phyloP scores from a whole-genome alignment of 2,113 vertebrate species.

The Cebidichthys violaceus region DNA sequence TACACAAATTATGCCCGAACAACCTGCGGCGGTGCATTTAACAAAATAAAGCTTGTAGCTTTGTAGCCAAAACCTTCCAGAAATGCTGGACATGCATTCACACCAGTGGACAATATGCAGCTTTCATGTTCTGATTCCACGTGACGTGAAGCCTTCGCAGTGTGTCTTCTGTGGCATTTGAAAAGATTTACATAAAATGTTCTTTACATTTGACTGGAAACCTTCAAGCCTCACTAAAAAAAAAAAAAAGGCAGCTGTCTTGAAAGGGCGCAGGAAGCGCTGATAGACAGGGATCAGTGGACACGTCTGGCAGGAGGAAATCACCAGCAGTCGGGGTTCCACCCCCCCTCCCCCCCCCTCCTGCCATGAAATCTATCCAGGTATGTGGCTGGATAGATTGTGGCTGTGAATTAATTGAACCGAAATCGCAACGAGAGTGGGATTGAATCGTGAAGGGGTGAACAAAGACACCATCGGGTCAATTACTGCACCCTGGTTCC shows the following conservation, averaged over 20 bases:
- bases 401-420: constrained; percentile 41
- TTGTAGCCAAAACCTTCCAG: neutral
- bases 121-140: neutral
- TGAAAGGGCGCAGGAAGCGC: constrained; percentile 5
- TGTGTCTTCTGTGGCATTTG: constrained; percentile 44
- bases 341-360: constrained; percentile 13
- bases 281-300: constrained; percentile 73
- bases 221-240: constrained; percentile 21
- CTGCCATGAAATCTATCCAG: constrained; percentile 58
- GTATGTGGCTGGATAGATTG: too few relatives aligned
- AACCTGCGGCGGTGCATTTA: neutral
- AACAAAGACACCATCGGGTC: neutral
- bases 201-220: constrained; percentile 46
- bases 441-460: neutral
- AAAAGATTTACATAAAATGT: constrained; percentile 23
- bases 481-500: neutral
- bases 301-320: constrained; percentile 77
- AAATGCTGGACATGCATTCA: neutral
- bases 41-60: neutral
- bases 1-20: neutral
- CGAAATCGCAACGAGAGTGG: neutral
- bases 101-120: neutral
- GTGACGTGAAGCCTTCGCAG: neutral
- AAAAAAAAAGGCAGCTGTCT: neutral
- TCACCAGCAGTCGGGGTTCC: constrained; percentile 43